Base-by-base conservation (phyloP, 2,797 vertebrate genomes). In the Falco columbarius region DNA sequence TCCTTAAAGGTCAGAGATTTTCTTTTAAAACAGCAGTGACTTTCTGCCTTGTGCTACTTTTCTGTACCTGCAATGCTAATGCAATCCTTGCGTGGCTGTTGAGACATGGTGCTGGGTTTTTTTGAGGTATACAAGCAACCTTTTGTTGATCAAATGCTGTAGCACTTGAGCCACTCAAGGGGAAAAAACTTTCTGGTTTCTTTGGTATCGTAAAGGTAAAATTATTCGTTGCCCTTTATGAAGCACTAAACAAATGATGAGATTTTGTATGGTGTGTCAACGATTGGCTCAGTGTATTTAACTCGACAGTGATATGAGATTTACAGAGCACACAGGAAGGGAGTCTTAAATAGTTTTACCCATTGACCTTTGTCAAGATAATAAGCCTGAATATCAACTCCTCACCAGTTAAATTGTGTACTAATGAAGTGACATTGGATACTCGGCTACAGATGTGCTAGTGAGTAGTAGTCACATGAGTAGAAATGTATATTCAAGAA, bases 201-300 rank as follows among this genome's bases (percentile, higher is more conserved):
- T 93, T 96, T 89, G 62, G 62, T 75, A 68, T 36, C 87, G 73
- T 68, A 89, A 91, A 97, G 79, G 96, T 94, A 95, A 95, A 86
- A 96, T 82, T 81, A 89, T 91, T 93, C 91, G 89, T 88, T 96
- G 91, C 84, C 94, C 90, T 95, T 97, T 94, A 94, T 92, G 89
- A 96, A 93, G 83, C 68, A 26, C 75, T 71, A 63, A 86, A 94
- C 75, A 87, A 84, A 84, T 66, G 81, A 90, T 92, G 68, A 93
- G 87, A 81, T 91, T 97, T 87, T 59, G 82, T 96, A 36, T 55
- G 29, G 66, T 63, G n/a, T 94, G 54, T 95, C 88, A 80, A 40
- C 0, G 7, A 91, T 94, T 97, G 90, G 86, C 93, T 97, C 91
- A 75, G 76, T 93, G 74, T 95, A 73, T 97, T 96, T 97, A 91